phyloP scores from a whole-genome alignment of 2,113 vertebrate species.

The Romanogobio albipinnatus region DNA sequence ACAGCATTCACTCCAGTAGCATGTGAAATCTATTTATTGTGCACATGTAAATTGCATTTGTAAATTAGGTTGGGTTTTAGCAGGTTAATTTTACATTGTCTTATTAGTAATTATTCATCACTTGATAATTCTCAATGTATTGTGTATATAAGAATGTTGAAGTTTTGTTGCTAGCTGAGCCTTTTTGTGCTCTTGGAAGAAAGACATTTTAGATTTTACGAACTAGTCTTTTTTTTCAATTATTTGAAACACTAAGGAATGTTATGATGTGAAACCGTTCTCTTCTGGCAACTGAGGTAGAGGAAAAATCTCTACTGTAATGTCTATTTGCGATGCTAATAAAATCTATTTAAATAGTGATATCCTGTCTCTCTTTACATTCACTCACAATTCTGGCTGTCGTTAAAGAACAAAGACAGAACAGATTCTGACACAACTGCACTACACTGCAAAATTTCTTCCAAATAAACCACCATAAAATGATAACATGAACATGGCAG shows the following conservation, averaged over 20 bases:
- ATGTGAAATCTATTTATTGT: conserved; percentile 15
- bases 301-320: conserved; percentile 38
- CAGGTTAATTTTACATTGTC: not conserved
- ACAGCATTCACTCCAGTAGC: conserved; percentile 15
- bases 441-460: not conserved
- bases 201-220: not conserved
- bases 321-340: conserved; percentile 66
- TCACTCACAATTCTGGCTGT: not conserved
- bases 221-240: not conserved
- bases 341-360: conserved; percentile 64
- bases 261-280: not conserved
- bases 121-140: not conserved
- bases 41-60: not conserved
- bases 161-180: not conserved
- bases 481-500: not conserved
- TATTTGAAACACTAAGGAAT: conserved; percentile 4
- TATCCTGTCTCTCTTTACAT: conserved; percentile 26
- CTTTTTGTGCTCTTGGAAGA: not conserved
- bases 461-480: not conserved
- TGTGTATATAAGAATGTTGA: not conserved
- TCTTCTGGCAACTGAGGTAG: conserved; percentile 30
- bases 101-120: not conserved
- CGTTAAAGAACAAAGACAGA: not conserved
- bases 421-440: not conserved
- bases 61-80: not conserved